phyloP scores from a whole-genome alignment of 2,797 vertebrate genomes.

The Darevskia mixta region DNA sequence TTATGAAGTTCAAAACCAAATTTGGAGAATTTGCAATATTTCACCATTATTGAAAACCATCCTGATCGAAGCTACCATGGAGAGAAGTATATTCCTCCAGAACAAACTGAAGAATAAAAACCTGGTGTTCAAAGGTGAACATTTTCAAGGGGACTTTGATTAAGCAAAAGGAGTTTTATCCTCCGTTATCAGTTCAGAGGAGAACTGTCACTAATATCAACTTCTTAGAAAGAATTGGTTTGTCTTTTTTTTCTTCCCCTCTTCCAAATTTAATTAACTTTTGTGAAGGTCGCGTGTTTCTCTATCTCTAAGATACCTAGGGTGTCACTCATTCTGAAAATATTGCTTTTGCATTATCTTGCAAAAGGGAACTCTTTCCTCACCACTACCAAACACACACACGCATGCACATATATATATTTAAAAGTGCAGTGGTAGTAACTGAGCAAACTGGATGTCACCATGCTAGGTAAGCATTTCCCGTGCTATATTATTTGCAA shows the following conservation, averaged over 20 bases:
- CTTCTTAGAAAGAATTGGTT: constrained; percentile 34
- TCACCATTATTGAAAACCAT: not conserved
- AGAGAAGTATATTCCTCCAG: not conserved
- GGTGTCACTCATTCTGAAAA: constrained; percentile 64
- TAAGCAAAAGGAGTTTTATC: not conserved
- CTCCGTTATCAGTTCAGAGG: constrained; percentile 28
- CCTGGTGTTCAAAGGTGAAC: not conserved
- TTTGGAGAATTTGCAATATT: not conserved
- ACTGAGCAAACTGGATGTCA: constrained; percentile 62
- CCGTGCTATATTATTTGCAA: constrained; percentile 49
- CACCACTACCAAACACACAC: not conserved
- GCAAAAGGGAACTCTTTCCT: constrained; percentile 46
- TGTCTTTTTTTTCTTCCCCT: constrained; percentile 1
- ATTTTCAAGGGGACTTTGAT: constrained; percentile 49
- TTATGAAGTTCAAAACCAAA: not conserved
- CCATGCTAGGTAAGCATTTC: constrained; percentile 71
- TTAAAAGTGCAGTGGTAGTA: constrained; percentile 52
- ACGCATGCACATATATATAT: too few relatives aligned
- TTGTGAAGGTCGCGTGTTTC: constrained; percentile 71
- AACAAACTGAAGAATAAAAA: not conserved
- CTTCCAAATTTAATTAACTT: constrained; percentile 71
- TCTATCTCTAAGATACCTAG: constrained; percentile 63
- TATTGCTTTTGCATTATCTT: constrained; percentile 71
- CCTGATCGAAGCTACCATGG: not conserved
- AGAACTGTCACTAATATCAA: constrained; percentile 54